These are phyloP conservation scores for Eretmocerus hayati DNA, from an alignment of 2,888 invertebrate genomes.

Conservation along the genomic window DNA sequence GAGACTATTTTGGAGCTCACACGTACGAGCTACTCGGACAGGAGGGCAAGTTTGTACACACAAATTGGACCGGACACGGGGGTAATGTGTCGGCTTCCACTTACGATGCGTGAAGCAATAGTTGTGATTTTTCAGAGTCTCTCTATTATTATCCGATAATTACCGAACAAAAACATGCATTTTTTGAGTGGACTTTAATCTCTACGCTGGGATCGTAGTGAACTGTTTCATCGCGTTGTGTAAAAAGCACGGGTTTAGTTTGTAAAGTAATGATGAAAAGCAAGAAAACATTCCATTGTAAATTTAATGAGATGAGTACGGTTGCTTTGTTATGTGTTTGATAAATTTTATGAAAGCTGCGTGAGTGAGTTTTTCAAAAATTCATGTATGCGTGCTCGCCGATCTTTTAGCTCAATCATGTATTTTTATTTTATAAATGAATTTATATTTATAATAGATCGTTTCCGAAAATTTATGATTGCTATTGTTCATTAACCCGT, in stretches of 20 bases:
- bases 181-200: no score
- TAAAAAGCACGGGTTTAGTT: no score
- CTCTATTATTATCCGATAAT: no score
- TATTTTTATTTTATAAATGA: background rate
- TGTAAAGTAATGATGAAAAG: no score
- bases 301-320: background rate
- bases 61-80: constrained; percentile 99
- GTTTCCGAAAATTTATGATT: background rate
- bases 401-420: background rate
- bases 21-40: constrained; percentile 85
- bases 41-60: constrained; percentile 89
- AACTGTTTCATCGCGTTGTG: no score
- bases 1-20: constrained; percentile 98
- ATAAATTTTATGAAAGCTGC: background rate
- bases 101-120: constrained; percentile 56
- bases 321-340: background rate
- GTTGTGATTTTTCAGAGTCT: no score
- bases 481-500: no score
- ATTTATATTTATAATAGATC: background rate
- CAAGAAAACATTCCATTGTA: no score
- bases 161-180: no score
- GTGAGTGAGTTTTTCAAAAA: background rate
- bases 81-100: constrained; percentile 93
- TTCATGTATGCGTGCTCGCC: background rate
- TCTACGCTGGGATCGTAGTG: no score